Evolutionary conservation across 2,113 vertebrate genomes (phyloP), one percentile per base, ranked within the genome.

Genomic region (Tyto alba): DNA sequence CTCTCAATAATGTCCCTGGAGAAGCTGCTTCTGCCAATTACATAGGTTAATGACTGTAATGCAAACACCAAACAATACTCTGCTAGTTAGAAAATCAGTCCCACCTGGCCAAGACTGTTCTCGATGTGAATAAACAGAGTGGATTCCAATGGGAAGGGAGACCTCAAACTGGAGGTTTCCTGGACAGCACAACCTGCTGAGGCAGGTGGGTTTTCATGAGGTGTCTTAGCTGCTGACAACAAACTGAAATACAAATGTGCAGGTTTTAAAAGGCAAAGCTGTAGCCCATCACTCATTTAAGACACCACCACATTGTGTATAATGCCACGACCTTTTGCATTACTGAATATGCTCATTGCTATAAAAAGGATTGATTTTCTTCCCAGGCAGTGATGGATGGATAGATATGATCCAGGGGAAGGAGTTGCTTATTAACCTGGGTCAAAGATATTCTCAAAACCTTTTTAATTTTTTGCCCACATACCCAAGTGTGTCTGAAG

Each of bases 291-390:
- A 10, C 77, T 95, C 89, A 43, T 29, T n/a, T 27, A 2, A 64
- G 63, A n/a, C 83, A 30, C 17, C 50, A 8, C 41, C 16, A 0
- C 26, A 0, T 12, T 0, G 5, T 9, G 10, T 8, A 9, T 17
- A 29, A 90, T 26, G 69, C 74, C 11, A 1, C 3, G 93, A 92
- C 93, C 85, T 95, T 95, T 86, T 85, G 62, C 71, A 55, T 87
- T 87, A 92, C 87, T 87, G 53, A 92, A 60, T 32, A 57, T 38
- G 27, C 52, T 66, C 71, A 5, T 19, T 19, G 75, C 81, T 34
- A 11, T 57, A 59, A 71, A 77, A 90, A 69, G 52, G 75, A 95
- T 77, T 80, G 81, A 88, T 95, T 87, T 91, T n/a, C 73, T 59
- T 48, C 75, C 43, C 41, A 10, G 80, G 38, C 22, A 41, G 74